A percentile compares a stretch with the other conserved stretches of the same genome.
Conservation (phyloP, 2,888 invertebrate species). For the Serrognathus titanus region DNA sequence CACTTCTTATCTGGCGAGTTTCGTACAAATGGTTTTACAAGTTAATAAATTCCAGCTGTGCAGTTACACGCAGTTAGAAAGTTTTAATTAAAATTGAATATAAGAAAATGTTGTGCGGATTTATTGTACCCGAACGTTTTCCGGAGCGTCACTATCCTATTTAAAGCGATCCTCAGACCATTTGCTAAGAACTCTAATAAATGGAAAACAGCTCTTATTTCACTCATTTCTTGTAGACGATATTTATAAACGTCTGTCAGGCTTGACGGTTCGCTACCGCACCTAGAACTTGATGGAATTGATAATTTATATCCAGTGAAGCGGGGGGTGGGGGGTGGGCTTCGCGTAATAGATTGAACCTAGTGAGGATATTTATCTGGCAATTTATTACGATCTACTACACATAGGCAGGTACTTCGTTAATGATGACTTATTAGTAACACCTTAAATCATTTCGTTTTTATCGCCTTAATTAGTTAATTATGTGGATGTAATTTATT, state of each 20-base stretch:
- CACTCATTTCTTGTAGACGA: slow-evolving; percentile 35
- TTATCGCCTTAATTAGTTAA: slow-evolving; percentile 8
- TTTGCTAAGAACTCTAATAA: slow-evolving; percentile 30
- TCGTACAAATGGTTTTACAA: too few species aligned
- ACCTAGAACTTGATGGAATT: slow-evolving; percentile 40
- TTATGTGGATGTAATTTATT: slow-evolving; percentile 9
- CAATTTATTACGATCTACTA: slow-evolving; percentile 26
- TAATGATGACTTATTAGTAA: slow-evolving; percentile 9
- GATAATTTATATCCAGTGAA: slow-evolving; percentile 41
- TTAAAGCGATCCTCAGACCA: background rate
- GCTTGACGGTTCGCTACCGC: slow-evolving; percentile 36
- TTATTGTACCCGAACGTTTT: background rate
- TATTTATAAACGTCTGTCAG: slow-evolving; percentile 42
- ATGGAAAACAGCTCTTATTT: slow-evolving; percentile 37
- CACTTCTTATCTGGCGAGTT: too few species aligned
- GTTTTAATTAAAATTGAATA: background rate
- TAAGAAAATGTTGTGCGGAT: background rate
- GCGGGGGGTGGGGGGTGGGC: slow-evolving; percentile 5
- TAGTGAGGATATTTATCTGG: slow-evolving; percentile 31
- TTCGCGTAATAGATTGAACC: slow-evolving; percentile 29
- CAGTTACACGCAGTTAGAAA: background rate
- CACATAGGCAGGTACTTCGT: background rate
- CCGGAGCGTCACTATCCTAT: background rate
- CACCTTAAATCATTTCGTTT: slow-evolving; percentile 6
- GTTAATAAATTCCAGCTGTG: too few species aligned